These are phyloP conservation scores for Holacanthella duospinosa DNA, from an alignment of 2,888 invertebrate species.

Conservation along the genomic window DNA sequence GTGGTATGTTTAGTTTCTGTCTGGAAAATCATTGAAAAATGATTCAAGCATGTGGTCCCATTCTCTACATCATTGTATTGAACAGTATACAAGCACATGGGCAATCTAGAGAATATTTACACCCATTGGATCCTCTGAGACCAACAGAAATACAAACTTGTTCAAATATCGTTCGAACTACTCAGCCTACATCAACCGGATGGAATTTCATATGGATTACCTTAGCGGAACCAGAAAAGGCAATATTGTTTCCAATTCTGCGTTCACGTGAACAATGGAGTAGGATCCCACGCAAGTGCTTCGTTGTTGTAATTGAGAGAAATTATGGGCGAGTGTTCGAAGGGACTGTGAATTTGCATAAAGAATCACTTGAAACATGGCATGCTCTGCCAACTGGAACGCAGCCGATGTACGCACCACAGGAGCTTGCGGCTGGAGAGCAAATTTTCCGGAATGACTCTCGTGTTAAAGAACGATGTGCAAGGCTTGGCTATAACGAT, in stretches of 20 bases:
- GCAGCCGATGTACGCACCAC: background rate
- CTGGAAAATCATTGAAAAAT: too few relatives aligned
- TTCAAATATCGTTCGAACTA: background rate
- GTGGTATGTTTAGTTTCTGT: too few relatives aligned
- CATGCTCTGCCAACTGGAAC: background rate
- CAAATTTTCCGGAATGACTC: slow-evolving; percentile 1
- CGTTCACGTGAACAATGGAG: background rate
- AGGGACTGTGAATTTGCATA: background rate
- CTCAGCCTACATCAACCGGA: background rate
- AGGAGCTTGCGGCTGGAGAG: background rate
- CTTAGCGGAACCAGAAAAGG: background rate
- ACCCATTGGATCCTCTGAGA: slow-evolving; percentile 3
- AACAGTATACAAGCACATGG: too few relatives aligned
- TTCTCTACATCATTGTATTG: too few relatives aligned
- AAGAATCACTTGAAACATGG: background rate
- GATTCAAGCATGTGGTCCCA: too few relatives aligned
- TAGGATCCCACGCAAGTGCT: background rate
- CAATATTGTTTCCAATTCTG: background rate
- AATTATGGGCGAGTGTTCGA: background rate
- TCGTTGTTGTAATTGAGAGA: background rate
- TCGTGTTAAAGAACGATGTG: background rate
- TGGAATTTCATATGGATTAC: slow-evolving; percentile 8
- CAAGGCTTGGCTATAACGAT: background rate
- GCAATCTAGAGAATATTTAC: too few relatives aligned
- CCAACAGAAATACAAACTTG: background rate